Conservation (phyloP, 2,888 invertebrate species). For the Leucophenga maculata region DNA sequence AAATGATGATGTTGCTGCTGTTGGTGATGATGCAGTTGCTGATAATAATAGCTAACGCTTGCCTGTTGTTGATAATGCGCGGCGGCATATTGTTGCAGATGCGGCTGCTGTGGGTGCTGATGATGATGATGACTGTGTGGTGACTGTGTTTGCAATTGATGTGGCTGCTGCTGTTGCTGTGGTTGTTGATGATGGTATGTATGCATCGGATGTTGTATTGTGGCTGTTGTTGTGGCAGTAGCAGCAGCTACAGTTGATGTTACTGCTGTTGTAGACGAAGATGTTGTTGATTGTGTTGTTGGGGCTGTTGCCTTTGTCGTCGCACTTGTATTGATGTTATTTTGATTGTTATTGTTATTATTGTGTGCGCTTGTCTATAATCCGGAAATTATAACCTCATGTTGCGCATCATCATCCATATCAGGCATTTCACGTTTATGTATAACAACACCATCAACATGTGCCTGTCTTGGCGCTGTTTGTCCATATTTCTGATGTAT, state of each 20-base stretch:
- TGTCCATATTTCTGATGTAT: constrained; percentile 89
- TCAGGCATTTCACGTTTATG: constrained; percentile 71
- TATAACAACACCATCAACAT: constrained; percentile 62
- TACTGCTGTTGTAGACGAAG: constrained; percentile 37
- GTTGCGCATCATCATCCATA: constrained; percentile 71
- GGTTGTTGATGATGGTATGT: constrained; percentile 19
- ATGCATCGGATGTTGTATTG: not conserved
- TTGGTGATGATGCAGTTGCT: constrained; percentile 32
- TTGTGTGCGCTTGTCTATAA: constrained; percentile 68
- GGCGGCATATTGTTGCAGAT: constrained; percentile 21
- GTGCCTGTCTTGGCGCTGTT: constrained; percentile 74
- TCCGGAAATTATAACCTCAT: constrained; percentile 70
- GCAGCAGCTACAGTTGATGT: constrained; percentile 40
- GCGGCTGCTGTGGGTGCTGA: constrained; percentile 3
- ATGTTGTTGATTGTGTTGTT: constrained; percentile 26
- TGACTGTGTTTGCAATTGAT: constrained; percentile 37
- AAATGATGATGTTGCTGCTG: constrained; percentile 27
- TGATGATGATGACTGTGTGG: constrained; percentile 28
- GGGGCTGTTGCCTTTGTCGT: constrained; percentile 35
- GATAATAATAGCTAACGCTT: constrained; percentile 41
- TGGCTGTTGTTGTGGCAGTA: constrained; percentile 19
- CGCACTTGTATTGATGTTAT: constrained; percentile 33
- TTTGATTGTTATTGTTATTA: constrained; percentile 33
- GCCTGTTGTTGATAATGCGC: constrained; percentile 4
- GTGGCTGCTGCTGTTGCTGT: constrained; percentile 38